Evolutionary conservation across 2,113 vertebrate genomes (phyloP).

Genomic region (Pipa parva): DNA sequence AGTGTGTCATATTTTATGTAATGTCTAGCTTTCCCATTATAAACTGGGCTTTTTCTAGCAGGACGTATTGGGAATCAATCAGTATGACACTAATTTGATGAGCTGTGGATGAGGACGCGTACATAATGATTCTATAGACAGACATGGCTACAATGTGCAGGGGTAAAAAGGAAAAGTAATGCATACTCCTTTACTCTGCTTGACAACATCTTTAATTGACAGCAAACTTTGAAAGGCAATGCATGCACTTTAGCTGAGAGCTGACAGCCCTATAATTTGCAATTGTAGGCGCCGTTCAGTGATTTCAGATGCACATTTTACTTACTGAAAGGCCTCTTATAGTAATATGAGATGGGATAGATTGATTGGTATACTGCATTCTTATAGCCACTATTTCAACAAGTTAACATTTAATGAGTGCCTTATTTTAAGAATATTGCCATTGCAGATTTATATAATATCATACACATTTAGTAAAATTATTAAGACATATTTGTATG

Average conservation of each 20-base stretch:
- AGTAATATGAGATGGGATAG: slow-evolving; percentile 36
- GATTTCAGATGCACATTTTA: slow-evolving; percentile 34
- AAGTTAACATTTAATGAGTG: slow-evolving; percentile 36
- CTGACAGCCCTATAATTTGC: slow-evolving; percentile 40
- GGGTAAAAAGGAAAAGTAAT: slow-evolving; percentile 34
- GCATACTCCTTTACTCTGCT: slow-evolving; percentile 24
- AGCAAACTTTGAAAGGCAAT: slow-evolving; percentile 28
- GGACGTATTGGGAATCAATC: slow-evolving; percentile 12
- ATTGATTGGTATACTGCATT: slow-evolving; percentile 34
- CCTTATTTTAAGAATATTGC: slow-evolving; percentile 26
- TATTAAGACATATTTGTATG: no score
- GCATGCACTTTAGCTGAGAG: slow-evolving; percentile 38
- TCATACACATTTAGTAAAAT: no score
- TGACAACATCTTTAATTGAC: slow-evolving; percentile 29
- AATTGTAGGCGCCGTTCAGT: slow-evolving; percentile 30
- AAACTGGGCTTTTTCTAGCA: no score
- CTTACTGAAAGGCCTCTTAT: slow-evolving; percentile 34
- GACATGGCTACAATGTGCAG: slow-evolving; percentile 21
- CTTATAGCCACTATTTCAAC: slow-evolving; percentile 28
- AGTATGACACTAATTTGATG: slow-evolving; percentile 28
- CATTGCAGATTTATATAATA: no score
- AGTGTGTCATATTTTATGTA: no score
- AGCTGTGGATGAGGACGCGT: slow-evolving; percentile 4
- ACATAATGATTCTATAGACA: slow-evolving; percentile 24
- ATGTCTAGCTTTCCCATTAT: no score